Percentiles rank a stretch among this genome's conserved stretches.
phyloP scores from a whole-genome alignment of 2,888 invertebrate genomes.

The Pediacus dermestoides region DNA sequence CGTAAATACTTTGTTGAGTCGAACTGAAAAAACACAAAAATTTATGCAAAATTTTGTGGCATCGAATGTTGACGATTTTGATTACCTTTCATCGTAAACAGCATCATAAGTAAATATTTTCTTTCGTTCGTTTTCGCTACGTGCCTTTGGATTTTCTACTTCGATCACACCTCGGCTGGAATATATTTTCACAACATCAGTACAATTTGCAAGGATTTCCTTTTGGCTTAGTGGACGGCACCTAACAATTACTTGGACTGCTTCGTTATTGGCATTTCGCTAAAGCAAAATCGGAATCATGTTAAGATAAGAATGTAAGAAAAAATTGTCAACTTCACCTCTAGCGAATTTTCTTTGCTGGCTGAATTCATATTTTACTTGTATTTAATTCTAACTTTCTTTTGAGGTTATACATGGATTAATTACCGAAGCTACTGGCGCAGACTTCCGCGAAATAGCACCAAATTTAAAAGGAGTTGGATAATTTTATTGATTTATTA shows the following conservation, averaged over 20 bases:
- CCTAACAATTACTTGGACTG: conserved; percentile 94
- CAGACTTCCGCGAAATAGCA: no score
- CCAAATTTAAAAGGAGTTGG: no score
- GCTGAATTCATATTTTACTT: conserved; percentile 2
- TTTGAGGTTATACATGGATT: no score
- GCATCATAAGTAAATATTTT: conserved; percentile 98
- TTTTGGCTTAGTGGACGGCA: conserved; percentile 92
- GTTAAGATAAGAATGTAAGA: no score
- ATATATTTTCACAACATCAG: conserved; percentile 78
- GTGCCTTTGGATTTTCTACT: conserved; percentile 78
- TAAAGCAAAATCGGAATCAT: conserved; percentile 12
- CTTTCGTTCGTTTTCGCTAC: conserved; percentile 65
- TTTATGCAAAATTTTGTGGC: not conserved
- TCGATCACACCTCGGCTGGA: conserved; percentile 87
- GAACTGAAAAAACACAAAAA: conserved; percentile 54
- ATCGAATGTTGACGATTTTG: no score
- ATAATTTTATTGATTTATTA: no score
- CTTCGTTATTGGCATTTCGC: conserved; percentile 60
- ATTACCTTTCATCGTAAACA: conserved; percentile 84
- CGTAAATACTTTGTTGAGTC: conserved; percentile 88
- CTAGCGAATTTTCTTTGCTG: not conserved
- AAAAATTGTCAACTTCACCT: no score
- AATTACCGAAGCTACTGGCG: no score
- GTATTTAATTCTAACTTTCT: no score
- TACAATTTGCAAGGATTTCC: conserved; percentile 72